Base-by-base conservation (phyloP, 2,888 invertebrate genomes). In the Brachyptera putata region DNA sequence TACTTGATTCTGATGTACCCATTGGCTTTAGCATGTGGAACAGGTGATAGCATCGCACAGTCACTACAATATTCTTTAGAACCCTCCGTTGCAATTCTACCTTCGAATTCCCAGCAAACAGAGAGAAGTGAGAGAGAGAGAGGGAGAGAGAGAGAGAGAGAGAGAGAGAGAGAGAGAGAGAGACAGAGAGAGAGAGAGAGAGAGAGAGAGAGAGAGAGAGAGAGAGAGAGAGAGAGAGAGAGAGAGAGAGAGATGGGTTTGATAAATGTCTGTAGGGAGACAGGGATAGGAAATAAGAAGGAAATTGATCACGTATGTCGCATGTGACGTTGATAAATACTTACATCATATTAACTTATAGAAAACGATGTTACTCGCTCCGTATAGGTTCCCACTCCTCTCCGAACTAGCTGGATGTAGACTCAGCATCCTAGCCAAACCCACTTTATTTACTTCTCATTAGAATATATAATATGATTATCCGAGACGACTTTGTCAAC, bases 321-420 rank as follows among this genome's bases (percentile, higher is more conserved):
- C 36, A 18, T 53, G 53, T 34, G 53, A 53, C 53, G 36, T 36
- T 53, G 53, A 53, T 21, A 36, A 53, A 53, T 53, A 53, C 53
- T 53, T 34, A 53, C 53, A 53, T 53, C 36, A 53, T 53, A n/a
- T n/a, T n/a, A n/a, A n/a, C n/a, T n/a, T n/a, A 53, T 53, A 36
- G 53, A 53, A 53, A 53, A 53, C 53, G 53, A 22, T 34, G 26
- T 36, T 53, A 36, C 53, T 36, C 36, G 22, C 36, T 16, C 21
- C 50, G n/a, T n/a, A n/a, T n/a, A n/a, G n/a, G n/a, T n/a, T n/a
- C n/a, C n/a, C n/a, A n/a, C n/a, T n/a, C n/a, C n/a, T n/a, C n/a
- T n/a, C n/a, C n/a, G n/a, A n/a, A n/a, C n/a, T n/a, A n/a, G n/a
- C n/a, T n/a, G n/a, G n/a, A n/a, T n/a, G n/a, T n/a, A n/a, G n/a